phyloP scores from a whole-genome alignment of 1,140 invertebrate species.

The Delia radicum region DNA sequence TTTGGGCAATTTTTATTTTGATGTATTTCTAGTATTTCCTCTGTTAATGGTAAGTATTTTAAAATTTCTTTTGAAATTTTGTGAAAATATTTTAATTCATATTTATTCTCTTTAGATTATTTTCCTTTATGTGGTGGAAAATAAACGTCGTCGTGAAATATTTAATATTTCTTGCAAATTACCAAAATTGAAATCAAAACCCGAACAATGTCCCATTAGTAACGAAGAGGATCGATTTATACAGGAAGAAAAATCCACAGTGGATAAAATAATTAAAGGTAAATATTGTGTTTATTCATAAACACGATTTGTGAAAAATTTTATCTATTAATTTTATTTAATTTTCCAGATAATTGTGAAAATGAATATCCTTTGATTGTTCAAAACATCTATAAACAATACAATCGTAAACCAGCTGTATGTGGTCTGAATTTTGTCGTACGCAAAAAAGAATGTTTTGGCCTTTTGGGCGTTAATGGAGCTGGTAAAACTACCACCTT shows the following conservation, averaged over 20 bases:
- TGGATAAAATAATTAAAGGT: conserved; percentile 31
- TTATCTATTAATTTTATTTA: background rate
- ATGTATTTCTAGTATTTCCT: conserved; percentile 34
- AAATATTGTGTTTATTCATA: background rate
- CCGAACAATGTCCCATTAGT: background rate
- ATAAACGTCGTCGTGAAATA: conserved; percentile 38
- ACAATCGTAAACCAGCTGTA: conserved; percentile 60
- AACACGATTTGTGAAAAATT: background rate
- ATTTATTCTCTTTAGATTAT: conserved; percentile 31
- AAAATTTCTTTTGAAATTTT: background rate
- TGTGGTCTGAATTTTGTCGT: conserved; percentile 72
- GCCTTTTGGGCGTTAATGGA: conserved; percentile 77
- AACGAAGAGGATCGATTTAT: conserved; percentile 20
- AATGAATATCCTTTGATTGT: conserved; percentile 43
- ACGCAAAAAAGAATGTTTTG: conserved; percentile 79
- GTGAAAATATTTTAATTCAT: background rate
- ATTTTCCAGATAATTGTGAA: conserved; percentile 27
- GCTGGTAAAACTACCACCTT: conserved; percentile 92
- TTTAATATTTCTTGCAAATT: conserved; percentile 28
- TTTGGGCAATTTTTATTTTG: conserved; percentile 37
- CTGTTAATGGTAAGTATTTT: conserved; percentile 25
- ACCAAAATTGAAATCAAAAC: background rate
- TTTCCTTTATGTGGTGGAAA: conserved; percentile 42
- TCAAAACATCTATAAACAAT: conserved; percentile 45
- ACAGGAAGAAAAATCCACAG: conserved; percentile 30